Percentiles rank a stretch among this genome's conserved stretches.
Conservation (phyloP, 2,113 vertebrate genomes). For the Hippocampus comes region DNA sequence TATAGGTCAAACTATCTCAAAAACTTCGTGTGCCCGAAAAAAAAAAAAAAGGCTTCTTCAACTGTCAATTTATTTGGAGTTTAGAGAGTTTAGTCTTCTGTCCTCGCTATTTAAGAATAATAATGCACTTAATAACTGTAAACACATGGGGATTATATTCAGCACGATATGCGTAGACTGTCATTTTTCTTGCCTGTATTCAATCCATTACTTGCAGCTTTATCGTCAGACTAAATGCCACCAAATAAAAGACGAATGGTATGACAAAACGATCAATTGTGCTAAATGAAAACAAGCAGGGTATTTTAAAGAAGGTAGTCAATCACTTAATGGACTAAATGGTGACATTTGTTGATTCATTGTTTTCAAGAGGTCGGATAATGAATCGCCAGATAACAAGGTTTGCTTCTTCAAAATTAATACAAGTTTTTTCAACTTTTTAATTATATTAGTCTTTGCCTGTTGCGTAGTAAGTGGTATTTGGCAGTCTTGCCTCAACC, state of each 20-base stretch:
- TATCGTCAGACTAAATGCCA: conserved; percentile 13
- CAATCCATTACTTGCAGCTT: conserved; percentile 10
- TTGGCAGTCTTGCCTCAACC: not conserved
- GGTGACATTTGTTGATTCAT: conserved; percentile 40
- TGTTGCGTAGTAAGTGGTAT: not conserved
- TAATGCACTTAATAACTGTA: too few species aligned
- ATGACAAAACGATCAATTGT: conserved; percentile 45
- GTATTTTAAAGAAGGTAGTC: conserved; percentile 30
- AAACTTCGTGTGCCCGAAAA: too few species aligned
- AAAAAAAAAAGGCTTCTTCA: too few species aligned
- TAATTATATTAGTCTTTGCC: not conserved
- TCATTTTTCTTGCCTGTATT: conserved; percentile 39
- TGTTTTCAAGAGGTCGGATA: conserved; percentile 44
- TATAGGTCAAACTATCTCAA: too few species aligned
- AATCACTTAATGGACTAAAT: conserved; percentile 22
- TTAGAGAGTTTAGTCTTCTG: too few species aligned
- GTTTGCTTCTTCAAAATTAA: conserved; percentile 28
- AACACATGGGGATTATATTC: too few species aligned
- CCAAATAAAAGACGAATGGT: conserved; percentile 30
- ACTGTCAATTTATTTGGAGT: too few species aligned
- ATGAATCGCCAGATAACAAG: conserved; percentile 45
- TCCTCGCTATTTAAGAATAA: too few species aligned
- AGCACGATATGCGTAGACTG: not conserved
- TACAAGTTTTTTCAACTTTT: conserved; percentile 9
- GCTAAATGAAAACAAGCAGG: conserved; percentile 52